Conservation (phyloP, 2,113 vertebrate genomes). For the Oncorhynchus clarkii region DNA sequence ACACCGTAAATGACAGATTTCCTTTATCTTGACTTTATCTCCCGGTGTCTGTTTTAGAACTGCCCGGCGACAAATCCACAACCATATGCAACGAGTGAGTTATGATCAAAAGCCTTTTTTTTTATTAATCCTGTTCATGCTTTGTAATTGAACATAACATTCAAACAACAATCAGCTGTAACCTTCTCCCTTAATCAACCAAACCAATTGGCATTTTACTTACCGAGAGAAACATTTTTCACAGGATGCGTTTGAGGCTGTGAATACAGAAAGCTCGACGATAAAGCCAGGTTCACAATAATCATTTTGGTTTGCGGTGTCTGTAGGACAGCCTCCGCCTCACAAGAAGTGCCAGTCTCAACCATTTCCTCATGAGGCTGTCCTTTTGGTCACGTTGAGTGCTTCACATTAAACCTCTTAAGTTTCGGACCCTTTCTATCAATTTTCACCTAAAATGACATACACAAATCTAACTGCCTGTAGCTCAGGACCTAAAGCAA, state of each 20-base stretch:
- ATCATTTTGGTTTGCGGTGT: too few relatives aligned
- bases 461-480: too few relatives aligned
- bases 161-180: slow-evolving; percentile 17
- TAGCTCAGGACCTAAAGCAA: too few relatives aligned
- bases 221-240: slow-evolving; percentile 3
- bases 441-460: too few relatives aligned
- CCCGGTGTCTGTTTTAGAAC: background rate
- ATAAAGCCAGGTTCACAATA: background rate
- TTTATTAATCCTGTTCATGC: slow-evolving; percentile 27
- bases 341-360: too few relatives aligned
- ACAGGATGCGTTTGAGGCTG: background rate
- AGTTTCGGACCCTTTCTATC: too few relatives aligned
- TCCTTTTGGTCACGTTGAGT: too few relatives aligned
- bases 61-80: background rate
- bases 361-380: too few relatives aligned
- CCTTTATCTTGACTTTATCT: background rate
- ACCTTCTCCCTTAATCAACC: slow-evolving; percentile 14
- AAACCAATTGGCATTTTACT: slow-evolving; percentile 16
- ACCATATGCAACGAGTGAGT: background rate
- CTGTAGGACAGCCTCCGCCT: too few relatives aligned
- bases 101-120: background rate
- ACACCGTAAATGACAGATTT: too few relatives aligned
- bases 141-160: slow-evolving; percentile 39
- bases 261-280: background rate
- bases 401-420: background rate